These are phyloP conservation scores for Tridacna crocea DNA, from an alignment of 2,888 invertebrate species.

Conservation along the genomic window DNA sequence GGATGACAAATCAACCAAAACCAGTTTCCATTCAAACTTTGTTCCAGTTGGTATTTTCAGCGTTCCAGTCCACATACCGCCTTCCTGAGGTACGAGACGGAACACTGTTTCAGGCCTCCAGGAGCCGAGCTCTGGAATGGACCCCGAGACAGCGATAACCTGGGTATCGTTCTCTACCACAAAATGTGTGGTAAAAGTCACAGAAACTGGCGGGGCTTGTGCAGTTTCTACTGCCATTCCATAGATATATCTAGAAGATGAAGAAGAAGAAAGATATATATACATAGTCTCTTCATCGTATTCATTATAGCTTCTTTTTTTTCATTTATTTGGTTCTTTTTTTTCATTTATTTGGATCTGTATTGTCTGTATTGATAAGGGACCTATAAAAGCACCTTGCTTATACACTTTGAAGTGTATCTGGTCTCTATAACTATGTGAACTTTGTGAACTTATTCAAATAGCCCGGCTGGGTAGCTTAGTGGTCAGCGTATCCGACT, in stretches of 20 bases:
- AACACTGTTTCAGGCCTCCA: background rate
- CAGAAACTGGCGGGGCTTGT: background rate
- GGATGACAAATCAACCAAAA: background rate
- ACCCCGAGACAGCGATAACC: background rate
- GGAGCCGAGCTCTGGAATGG: background rate
- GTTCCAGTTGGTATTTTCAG: background rate
- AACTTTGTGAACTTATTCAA: too few species aligned
- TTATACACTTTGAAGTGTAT: too few species aligned
- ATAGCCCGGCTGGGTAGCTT: background rate
- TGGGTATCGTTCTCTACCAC: background rate
- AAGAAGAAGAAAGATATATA: background rate
- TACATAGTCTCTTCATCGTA: background rate
- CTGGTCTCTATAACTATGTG: too few species aligned
- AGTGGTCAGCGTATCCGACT: too few species aligned
- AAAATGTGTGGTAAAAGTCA: background rate
- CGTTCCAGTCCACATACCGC: background rate
- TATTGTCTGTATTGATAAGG: too few species aligned
- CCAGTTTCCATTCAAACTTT: slow-evolving; percentile 3
- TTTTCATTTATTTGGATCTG: too few species aligned
- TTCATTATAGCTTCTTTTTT: too few species aligned
- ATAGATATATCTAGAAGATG: background rate
- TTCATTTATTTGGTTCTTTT: too few species aligned
- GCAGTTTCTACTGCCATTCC: background rate
- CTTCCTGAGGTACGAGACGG: background rate
- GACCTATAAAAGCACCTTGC: too few species aligned